Base-by-base conservation (phyloP, 2,113 vertebrate species). In the human (Homo sapiens) region DNA sequence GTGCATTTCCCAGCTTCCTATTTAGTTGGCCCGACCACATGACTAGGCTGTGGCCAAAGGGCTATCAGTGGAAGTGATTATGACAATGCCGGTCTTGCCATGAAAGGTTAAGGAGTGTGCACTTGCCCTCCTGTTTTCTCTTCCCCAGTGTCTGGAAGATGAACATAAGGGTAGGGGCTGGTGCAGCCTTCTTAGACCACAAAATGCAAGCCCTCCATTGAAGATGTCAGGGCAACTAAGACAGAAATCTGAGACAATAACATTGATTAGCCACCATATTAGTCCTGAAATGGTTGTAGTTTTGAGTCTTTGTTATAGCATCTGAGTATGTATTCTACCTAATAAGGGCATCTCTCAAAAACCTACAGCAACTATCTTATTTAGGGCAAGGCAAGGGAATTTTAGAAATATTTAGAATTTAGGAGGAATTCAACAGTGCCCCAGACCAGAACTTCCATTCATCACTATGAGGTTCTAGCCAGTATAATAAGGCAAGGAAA, bases 231-330 rank as follows among this genome's bases (percentile, higher is more conserved):
- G 45, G 32, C 1, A 12, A 27, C 45, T 23, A 45, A 40, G 0
- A 5, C 10, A 52, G 8, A 55, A 20, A 25, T 59, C 30, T 0
- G 25, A 92, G 75, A 50, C 35, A 1, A 61, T 17, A 3, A 35
- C 5, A 2, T 23, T 8, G 1, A 35, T 3, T 14, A 48, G 72
- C 59, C 13, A 8, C 38, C 38, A 2, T 6, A 11, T 16, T 50
- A 57, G 80, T 43, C 38, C 48, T 10, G 14, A 79, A 45, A 43
- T 6, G 35, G 45, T 18, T 22, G 18, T 0, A 0, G 30, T 27
- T 10, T 17, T 40, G 57, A 64, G 94, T 68, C 25, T 75, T 4
- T 11, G 43, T 8, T n/a, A 32, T 4, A 50, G 82, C 10, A 5
- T 30, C 25, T 72, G 13, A 18, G 38, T 35, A 68, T 6, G 2